phyloP scores from a whole-genome alignment of 2,113 vertebrate genomes.

The Heterotilapia buettikoferi region DNA sequence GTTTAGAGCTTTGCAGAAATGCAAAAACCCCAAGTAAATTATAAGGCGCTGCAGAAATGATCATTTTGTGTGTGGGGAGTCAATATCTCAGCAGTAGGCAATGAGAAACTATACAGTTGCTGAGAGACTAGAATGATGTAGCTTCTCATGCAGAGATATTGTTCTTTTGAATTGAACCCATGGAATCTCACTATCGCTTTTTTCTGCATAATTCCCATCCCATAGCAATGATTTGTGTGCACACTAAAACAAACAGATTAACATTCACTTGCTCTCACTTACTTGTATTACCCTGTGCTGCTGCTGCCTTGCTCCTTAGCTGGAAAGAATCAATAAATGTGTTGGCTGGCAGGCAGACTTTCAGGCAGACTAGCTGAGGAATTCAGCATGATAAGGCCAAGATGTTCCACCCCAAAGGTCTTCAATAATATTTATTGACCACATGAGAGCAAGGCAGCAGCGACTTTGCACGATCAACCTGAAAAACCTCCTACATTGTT shows the following conservation, averaged over 20 bases:
- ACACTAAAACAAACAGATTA: background rate
- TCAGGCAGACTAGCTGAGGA: background rate
- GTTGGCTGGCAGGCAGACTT: background rate
- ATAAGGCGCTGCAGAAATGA: conserved; percentile 11
- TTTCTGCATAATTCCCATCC: background rate
- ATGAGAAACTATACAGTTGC: conserved; percentile 14
- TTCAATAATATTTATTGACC: conserved; percentile 27
- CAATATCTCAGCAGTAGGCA: conserved; percentile 28
- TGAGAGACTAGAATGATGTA: conserved; percentile 11
- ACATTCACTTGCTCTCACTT: background rate
- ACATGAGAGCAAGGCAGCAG: background rate
- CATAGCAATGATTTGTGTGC: background rate
- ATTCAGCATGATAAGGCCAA: conserved; percentile 15
- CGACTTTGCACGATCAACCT: background rate
- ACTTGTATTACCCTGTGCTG: background rate
- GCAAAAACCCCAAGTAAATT: conserved; percentile 31
- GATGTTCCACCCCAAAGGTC: conserved; percentile 13
- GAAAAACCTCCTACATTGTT: background rate
- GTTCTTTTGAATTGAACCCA: conserved; percentile 5
- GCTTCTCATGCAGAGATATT: conserved; percentile 8
- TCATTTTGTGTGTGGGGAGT: conserved; percentile 34
- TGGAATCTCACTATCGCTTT: background rate
- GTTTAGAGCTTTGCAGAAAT: conserved; percentile 24
- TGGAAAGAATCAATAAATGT: conserved; percentile 22
- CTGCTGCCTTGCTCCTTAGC: background rate